Evolutionary conservation across 2,888 invertebrate genomes (phyloP).

Genomic region (Agonopterix subpropinquella): DNA sequence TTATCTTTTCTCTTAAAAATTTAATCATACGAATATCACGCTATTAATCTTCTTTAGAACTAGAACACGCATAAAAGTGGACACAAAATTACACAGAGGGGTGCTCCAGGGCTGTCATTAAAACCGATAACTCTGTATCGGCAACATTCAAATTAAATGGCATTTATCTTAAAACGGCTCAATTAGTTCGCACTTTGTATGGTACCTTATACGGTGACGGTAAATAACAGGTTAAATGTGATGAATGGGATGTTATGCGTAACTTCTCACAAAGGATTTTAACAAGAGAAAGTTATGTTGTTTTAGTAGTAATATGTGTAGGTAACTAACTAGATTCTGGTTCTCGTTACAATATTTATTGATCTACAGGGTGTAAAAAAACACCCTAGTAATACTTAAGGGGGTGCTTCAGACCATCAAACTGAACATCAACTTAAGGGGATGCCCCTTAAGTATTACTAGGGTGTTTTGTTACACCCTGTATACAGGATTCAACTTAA

Average conservation of each 20-base stretch:
- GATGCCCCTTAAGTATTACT: no score
- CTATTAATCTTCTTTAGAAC: neutral
- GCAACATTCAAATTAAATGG: conserved; percentile 1
- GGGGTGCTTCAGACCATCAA: no score
- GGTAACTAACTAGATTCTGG: no score
- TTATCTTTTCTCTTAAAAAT: no score
- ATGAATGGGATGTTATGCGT: neutral
- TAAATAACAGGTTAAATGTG: neutral
- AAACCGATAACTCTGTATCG: neutral
- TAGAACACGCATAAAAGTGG: neutral
- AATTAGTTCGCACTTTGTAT: neutral
- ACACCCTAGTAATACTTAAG: no score
- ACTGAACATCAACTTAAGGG: no score
- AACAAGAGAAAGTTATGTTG: neutral
- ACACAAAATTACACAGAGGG: neutral
- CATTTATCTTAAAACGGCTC: neutral
- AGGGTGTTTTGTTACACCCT: no score
- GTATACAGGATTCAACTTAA: no score
- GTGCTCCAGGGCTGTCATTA: neutral
- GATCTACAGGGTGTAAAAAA: no score
- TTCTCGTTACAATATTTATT: no score
- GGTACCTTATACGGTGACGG: neutral
- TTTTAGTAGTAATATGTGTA: no score
- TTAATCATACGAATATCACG: no score
- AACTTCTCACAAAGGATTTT: neutral